These are phyloP conservation scores for Allacma fusca DNA, from an alignment of 2,888 invertebrate species.

Conservation along the genomic window DNA sequence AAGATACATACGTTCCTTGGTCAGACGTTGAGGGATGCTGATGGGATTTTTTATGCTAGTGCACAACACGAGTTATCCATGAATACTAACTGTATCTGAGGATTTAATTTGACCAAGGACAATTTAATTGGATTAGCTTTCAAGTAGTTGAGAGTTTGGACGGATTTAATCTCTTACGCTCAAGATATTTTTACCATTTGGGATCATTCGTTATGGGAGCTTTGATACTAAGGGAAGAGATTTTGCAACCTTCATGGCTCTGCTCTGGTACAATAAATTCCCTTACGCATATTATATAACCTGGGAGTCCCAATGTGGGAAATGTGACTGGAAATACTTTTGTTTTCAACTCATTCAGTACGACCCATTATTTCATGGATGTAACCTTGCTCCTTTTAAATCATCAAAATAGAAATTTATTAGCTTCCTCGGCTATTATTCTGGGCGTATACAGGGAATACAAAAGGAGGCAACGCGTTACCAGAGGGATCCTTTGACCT, in stretches of 20 bases:
- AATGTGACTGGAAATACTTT: no score
- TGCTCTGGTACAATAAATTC: no score
- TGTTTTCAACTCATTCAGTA: background rate
- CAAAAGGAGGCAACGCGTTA: background rate
- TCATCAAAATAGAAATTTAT: slow-evolving; percentile 3
- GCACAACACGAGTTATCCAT: background rate
- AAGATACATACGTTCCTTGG: no score
- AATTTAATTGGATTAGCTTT: background rate
- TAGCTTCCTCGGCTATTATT: background rate
- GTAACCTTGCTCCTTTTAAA: background rate
- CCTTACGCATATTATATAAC: no score
- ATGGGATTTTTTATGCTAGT: no score
- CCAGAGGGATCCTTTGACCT: slow-evolving; percentile 28
- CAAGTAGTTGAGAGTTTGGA: background rate
- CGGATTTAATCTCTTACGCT: no score
- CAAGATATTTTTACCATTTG: no score
- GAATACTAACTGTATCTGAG: background rate
- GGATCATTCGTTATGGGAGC: no score
- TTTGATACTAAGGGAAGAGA: no score
- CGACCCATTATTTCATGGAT: background rate
- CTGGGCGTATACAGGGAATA: background rate
- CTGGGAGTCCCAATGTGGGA: no score
- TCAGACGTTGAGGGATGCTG: no score
- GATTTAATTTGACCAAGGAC: background rate
- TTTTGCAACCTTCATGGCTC: no score